Conservation (phyloP, 2,888 invertebrate species). For the Muschampia plurimacula region DNA sequence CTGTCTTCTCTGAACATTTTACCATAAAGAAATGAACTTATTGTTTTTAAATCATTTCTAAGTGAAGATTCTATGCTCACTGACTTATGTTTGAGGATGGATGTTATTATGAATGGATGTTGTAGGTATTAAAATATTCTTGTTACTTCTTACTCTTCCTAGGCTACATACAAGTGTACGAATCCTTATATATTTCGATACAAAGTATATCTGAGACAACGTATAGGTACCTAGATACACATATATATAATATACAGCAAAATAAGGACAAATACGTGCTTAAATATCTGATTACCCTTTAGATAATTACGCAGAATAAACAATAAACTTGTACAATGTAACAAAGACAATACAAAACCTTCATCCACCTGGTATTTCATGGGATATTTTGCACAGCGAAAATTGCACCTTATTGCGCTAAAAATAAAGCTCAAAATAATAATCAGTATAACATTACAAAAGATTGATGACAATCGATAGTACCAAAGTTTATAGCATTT, state of each 20-base stretch:
- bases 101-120: too few species aligned
- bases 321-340: slow-evolving; percentile 9
- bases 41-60: too few species aligned
- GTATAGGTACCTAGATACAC: neutral
- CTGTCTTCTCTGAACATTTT: too few species aligned
- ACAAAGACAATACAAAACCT: neutral
- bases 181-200: neutral
- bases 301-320: neutral
- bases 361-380: neutral
- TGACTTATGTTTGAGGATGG: too few species aligned
- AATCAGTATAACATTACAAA: neutral
- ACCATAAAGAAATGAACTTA: too few species aligned
- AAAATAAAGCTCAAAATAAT: neutral
- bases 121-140: too few species aligned
- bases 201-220: neutral
- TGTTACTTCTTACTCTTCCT: too few species aligned
- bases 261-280: slow-evolving; percentile 1
- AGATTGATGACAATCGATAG: slow-evolving; percentile 11
- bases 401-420: neutral
- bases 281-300: slow-evolving; percentile 4
- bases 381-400: neutral
- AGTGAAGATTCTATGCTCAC: too few species aligned
- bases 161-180: neutral
- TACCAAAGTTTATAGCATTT: neutral
- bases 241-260: too few species aligned